These are phyloP conservation scores for Agonum fuliginosum DNA, from an alignment of 2,888 invertebrate genomes.

Conservation along the genomic window DNA sequence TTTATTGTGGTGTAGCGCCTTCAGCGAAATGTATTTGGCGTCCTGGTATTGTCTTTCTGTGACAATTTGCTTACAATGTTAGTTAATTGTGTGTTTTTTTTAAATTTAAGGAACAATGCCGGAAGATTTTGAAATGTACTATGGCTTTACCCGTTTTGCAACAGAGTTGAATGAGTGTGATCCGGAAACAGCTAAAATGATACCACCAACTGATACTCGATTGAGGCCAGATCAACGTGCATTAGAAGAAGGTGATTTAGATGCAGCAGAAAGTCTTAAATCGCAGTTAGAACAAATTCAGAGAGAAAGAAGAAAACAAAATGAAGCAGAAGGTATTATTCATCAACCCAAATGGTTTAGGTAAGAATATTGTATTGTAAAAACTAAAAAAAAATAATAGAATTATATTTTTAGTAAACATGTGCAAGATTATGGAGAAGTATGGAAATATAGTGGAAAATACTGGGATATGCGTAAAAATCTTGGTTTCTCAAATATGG, in stretches of 20 bases:
- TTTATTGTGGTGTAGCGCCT: slow-evolving; percentile 84
- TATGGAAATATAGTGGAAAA: slow-evolving; percentile 83
- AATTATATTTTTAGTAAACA: slow-evolving; percentile 70
- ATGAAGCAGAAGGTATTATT: slow-evolving; percentile 75
- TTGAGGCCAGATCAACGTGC: slow-evolving; percentile 85
- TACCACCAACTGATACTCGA: slow-evolving; percentile 87
- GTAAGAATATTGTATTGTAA: slow-evolving; percentile 71
- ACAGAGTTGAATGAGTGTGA: slow-evolving; percentile 88
- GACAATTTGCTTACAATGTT: not conserved
- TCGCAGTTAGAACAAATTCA: slow-evolving; percentile 83
- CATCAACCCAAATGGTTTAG: slow-evolving; percentile 80
- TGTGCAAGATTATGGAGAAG: slow-evolving; percentile 74
- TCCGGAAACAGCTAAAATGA: slow-evolving; percentile 75
- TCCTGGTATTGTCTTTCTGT: slow-evolving; percentile 74
- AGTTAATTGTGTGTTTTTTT: not conserved
- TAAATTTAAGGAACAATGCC: slow-evolving; percentile 79
- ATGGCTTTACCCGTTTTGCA: slow-evolving; percentile 90
- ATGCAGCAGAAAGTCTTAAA: slow-evolving; percentile 83
- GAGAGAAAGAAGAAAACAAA: slow-evolving; percentile 79
- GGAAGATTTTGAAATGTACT: slow-evolving; percentile 85
- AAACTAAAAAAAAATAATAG: not conserved
- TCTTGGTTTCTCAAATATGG: slow-evolving; percentile 78
- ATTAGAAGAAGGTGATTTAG: slow-evolving; percentile 84
- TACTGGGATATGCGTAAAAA: slow-evolving; percentile 85
- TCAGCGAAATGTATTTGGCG: slow-evolving; percentile 86